These are phyloP conservation scores for Mimumesa dahlbomi DNA, from an alignment of 2,888 invertebrate genomes.

Conservation along the genomic window DNA sequence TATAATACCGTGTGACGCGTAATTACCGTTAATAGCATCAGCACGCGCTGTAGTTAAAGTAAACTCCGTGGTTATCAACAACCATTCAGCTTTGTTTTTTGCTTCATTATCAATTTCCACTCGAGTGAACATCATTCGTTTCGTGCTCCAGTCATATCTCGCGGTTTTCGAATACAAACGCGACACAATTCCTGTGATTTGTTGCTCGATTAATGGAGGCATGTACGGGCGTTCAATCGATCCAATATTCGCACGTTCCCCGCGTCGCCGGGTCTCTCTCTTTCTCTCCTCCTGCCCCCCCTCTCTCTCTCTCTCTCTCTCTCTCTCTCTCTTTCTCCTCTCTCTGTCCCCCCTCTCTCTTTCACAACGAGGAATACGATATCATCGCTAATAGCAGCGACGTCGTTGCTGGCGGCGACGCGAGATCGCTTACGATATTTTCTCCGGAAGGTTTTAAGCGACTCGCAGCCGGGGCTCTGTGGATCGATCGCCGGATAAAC, in stretches of 20 bases:
- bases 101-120: conserved; percentile 55
- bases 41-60: conserved; percentile 29
- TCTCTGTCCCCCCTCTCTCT: conserved; percentile 10
- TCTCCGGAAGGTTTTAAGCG: conserved; percentile 65
- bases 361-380: conserved; percentile 59
- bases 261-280: too few relatives aligned
- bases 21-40: conserved; percentile 9
- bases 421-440: conserved; percentile 67
- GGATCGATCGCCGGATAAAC: conserved; percentile 68
- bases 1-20: conserved; percentile 9
- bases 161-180: conserved; percentile 54
- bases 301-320: neutral
- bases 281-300: neutral
- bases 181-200: conserved; percentile 64
- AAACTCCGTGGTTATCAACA: conserved; percentile 34
- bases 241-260: conserved; percentile 61
- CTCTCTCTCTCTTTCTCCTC: neutral
- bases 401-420: conserved; percentile 64
- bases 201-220: conserved; percentile 63
- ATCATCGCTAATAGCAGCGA: conserved; percentile 64
- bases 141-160: conserved; percentile 40
- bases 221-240: conserved; percentile 49
- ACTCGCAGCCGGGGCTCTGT: conserved; percentile 48
- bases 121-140: conserved; percentile 42
- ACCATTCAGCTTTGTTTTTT: conserved; percentile 20